Percentiles rank a stretch among this genome's conserved stretches.
These are phyloP conservation scores for Apotomis betuletana DNA, from an alignment of 2,888 invertebrate genomes.

Conservation along the genomic window DNA sequence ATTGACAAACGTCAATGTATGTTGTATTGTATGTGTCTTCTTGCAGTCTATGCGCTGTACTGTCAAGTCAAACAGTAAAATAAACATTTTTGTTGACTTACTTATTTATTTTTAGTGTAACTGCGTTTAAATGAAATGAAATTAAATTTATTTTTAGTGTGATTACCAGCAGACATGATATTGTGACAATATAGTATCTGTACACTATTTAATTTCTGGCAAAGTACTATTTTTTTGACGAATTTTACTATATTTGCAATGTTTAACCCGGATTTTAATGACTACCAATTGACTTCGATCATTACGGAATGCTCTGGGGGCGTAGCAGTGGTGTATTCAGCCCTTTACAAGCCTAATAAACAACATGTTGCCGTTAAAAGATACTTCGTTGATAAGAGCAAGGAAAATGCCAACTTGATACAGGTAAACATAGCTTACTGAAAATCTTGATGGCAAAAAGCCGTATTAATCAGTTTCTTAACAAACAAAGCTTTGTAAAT, in stretches of 20 bases:
- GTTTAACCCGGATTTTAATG: conserved; percentile 84
- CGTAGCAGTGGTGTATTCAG: conserved; percentile 87
- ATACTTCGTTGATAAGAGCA: conserved; percentile 88
- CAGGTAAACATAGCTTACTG: conserved; percentile 64
- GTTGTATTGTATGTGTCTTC: neutral
- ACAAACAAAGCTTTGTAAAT: too few relatives aligned
- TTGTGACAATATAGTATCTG: conserved; percentile 32
- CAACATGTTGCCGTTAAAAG: conserved; percentile 89
- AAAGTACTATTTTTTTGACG: conserved; percentile 32
- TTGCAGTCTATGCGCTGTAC: neutral
- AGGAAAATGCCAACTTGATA: conserved; percentile 84
- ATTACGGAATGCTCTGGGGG: conserved; percentile 88
- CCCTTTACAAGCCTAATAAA: conserved; percentile 85
- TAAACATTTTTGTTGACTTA: conserved; percentile 45
- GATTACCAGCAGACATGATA: conserved; percentile 34
- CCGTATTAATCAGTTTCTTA: too few relatives aligned
- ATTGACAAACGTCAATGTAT: conserved; percentile 1
- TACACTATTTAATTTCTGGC: conserved; percentile 4
- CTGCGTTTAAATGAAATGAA: conserved; percentile 20
- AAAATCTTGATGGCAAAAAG: too few relatives aligned
- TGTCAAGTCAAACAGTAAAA: conserved; percentile 34
- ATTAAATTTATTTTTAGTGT: conserved; percentile 45
- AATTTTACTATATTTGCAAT: conserved; percentile 58
- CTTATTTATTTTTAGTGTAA: conserved; percentile 43
- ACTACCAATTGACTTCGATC: conserved; percentile 87